Evolutionary conservation across 2,113 vertebrate species (phyloP), one percentile per base, ranked within the genome.

Genomic region (Austrofundulus limnaeus): DNA sequence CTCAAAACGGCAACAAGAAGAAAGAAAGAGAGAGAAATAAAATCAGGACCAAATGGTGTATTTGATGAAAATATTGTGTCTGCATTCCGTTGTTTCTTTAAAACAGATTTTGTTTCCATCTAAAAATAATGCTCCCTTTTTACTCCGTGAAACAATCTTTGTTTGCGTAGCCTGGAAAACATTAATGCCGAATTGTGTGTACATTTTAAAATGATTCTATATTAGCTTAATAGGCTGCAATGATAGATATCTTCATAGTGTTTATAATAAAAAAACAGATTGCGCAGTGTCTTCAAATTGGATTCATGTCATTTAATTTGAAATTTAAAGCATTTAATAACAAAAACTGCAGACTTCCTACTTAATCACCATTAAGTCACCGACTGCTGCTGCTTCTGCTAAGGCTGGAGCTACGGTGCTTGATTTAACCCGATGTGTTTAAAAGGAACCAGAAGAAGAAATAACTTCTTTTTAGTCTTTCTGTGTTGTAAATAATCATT

Each of bases 401-500:
- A 14, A 54, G 19, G 38, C 61, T 54, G 61, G 50, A 76, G 79
- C 75, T 81, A 66, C 51, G 37, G 51, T 38, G 65, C 70, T 83
- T 73, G 75, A 61, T 78, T 74, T 50, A 65, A 81, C 65, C 59
- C 75, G 45, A 82, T 61, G 72, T 72, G 49, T 59, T 72, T 70
- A 51, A 81, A 72, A 68, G 54, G 61, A 70, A 82, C 76, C 67
- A 81, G 75, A 67, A 80, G 39, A 70, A 52, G 63, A 82, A 78
- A 61, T 77, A 74, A 82, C 61, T 78, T 66, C 17, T 70, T 55
- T 78, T 55, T 50, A 77, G 61, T 54, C 58, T 24, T 60, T 67
- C 78, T 23, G 59, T 64, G 68, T 66, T 61, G 72, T 75, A 79
- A 47, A 85, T 77, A 84, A 78, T 67, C 68, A 77, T 72, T 77